Conservation (phyloP, 2,113 vertebrate genomes). For the Chloroceryle aenea region DNA sequence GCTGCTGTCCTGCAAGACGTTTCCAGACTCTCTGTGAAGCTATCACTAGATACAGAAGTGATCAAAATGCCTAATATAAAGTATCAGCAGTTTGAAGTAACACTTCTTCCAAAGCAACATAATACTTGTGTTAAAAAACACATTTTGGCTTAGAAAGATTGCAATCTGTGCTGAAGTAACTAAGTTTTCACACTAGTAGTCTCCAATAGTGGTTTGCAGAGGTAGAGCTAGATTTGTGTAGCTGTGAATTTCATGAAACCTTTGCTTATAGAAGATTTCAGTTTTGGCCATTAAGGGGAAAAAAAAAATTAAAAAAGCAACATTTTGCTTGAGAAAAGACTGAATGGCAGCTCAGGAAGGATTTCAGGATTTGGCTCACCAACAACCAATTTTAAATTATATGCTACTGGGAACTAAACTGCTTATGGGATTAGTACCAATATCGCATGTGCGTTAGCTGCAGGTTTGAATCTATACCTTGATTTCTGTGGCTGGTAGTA, state of each 20-base stretch:
- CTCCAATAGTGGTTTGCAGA: not conserved
- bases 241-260: not conserved
- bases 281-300: not conserved
- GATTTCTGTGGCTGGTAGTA: not conserved
- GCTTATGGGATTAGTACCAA: not conserved
- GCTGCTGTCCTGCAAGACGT: not conserved
- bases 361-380: not conserved
- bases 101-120: rapidly evolving
- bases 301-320: not conserved
- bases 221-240: not conserved
- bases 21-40: not conserved
- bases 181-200: not conserved
- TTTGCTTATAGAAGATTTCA: not conserved
- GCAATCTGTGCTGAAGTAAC: not conserved
- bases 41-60: not conserved
- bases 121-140: not conserved
- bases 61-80: not conserved
- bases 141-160: not conserved
- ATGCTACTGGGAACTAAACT: not conserved
- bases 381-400: not conserved
- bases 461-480: not conserved
- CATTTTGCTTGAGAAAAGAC: not conserved
- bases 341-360: not conserved
- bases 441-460: not conserved
- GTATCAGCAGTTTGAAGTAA: not conserved